These are phyloP conservation scores for Danio tinwini DNA, from an alignment of 2,797 vertebrate genomes.

Conservation along the genomic window DNA sequence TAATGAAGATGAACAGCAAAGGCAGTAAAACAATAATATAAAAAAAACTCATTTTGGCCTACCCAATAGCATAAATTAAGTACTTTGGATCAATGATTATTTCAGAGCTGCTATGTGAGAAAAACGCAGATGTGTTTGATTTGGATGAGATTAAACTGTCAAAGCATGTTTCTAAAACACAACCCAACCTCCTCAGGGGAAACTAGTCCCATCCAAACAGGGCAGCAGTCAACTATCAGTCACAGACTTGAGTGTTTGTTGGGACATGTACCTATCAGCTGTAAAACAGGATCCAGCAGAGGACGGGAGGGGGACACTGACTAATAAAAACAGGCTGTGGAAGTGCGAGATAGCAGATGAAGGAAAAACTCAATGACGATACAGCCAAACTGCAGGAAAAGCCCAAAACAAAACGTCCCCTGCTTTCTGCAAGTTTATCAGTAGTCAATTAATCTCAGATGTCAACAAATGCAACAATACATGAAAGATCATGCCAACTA, in stretches of 20 bases:
- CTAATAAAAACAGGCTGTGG: not conserved
- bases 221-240: conserved; percentile 9
- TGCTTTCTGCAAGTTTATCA: conserved; percentile 11
- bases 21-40: no score
- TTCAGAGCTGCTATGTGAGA: not conserved
- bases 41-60: no score
- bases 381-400: conserved; percentile 1
- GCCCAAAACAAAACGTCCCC: not conserved
- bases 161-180: not conserved
- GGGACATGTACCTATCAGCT: conserved; percentile 54
- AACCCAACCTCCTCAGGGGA: not conserved
- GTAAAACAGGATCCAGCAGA: conserved; percentile 30
- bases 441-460: not conserved
- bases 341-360: conserved; percentile 8
- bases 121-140: not conserved
- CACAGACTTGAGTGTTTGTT: conserved; percentile 51
- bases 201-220: not conserved
- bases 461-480: not conserved
- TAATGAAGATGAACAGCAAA: no score
- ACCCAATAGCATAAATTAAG: no score
- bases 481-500: not conserved
- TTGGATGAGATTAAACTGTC: not conserved
- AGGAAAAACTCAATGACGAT: not conserved
- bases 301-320: not conserved
- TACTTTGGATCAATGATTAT: not conserved